phyloP scores from a whole-genome alignment of 1,140 invertebrate genomes.

The Eriosoma lanigerum region DNA sequence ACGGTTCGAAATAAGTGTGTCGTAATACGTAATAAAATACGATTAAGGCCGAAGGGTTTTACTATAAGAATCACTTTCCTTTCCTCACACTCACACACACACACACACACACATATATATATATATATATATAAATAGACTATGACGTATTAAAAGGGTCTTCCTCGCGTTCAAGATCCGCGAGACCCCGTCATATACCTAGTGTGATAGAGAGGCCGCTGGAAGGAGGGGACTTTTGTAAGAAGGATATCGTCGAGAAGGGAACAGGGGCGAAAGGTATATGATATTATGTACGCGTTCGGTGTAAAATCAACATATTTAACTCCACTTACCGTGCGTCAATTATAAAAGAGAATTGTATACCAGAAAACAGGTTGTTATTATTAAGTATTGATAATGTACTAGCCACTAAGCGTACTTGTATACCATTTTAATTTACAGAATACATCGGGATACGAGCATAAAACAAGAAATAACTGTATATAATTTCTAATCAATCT shows the following conservation, averaged over 20 bases:
- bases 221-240: not conserved
- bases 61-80: slow-evolving; percentile 44
- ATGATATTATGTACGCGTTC: not conserved
- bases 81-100: not conserved
- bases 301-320: slow-evolving; percentile 16
- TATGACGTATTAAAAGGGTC: slow-evolving; percentile 42
- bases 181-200: slow-evolving; percentile 1
- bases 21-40: slow-evolving; percentile 45
- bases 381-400: too few species aligned
- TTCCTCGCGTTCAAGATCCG: slow-evolving; percentile 24
- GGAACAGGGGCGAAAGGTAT: not conserved
- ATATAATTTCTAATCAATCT: slow-evolving; percentile 49
- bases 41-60: slow-evolving; percentile 11
- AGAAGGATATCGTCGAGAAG: too few species aligned
- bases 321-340: too few species aligned
- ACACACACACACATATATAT: not conserved
- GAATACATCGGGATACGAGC: not conserved
- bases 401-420: too few species aligned
- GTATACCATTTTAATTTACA: too few species aligned
- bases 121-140: too few species aligned
- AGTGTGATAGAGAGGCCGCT: not conserved
- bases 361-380: too few species aligned
- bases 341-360: too few species aligned
- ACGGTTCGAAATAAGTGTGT: slow-evolving; percentile 40
- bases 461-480: too few species aligned